A percentile compares a stretch with the other conserved stretches of the same genome.
Conservation (phyloP, 1,140 invertebrate species). For the Camponotus vicinus region DNA sequence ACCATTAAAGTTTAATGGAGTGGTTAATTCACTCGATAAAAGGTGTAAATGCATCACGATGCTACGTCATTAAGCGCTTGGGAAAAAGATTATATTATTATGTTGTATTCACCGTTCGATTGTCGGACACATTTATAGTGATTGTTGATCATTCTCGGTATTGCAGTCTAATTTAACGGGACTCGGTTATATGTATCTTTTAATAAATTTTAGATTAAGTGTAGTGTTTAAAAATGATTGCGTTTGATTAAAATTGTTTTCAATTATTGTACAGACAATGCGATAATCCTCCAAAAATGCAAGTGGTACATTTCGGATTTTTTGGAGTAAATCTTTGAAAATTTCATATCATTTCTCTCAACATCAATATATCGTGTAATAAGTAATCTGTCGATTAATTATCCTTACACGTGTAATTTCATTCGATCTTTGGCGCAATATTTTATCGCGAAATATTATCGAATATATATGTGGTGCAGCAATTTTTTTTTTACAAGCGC, state of each 20-base stretch:
- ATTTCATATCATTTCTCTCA: background rate
- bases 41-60: constrained; percentile 69
- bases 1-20: constrained; percentile 76
- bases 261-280: background rate
- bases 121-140: constrained; percentile 18
- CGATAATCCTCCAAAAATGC: background rate
- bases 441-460: background rate
- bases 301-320: background rate
- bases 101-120: background rate
- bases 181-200: background rate
- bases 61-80: constrained; percentile 47
- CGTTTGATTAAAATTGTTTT: background rate
- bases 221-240: background rate
- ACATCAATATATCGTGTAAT: no score
- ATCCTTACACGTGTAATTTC: background rate
- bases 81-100: constrained; percentile 49
- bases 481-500: background rate
- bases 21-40: constrained; percentile 70
- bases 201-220: background rate
- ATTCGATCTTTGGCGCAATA: background rate
- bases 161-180: background rate
- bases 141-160: background rate
- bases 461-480: no score
- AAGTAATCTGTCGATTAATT: no score
- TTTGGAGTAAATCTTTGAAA: background rate